Conservation (phyloP, 2,113 vertebrate species). For the Platichthys flesus region DNA sequence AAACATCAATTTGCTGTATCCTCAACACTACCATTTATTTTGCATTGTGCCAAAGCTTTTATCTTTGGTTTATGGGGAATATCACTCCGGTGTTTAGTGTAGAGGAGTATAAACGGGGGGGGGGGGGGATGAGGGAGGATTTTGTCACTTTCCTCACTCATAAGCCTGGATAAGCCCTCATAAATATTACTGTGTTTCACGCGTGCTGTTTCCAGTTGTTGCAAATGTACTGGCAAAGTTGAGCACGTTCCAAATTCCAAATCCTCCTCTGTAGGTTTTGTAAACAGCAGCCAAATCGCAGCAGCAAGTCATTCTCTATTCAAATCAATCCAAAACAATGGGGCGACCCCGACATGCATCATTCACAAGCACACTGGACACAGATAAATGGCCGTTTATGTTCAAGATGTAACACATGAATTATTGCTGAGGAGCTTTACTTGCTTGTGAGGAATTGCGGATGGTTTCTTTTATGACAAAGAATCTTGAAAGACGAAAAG, state of each 20-base stretch:
- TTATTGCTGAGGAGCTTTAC: constrained; percentile 51
- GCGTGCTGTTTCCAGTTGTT: constrained; percentile 65
- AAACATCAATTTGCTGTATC: constrained; percentile 58
- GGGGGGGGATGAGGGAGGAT: constrained; percentile 76
- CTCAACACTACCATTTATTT: constrained; percentile 46
- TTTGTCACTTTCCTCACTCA: constrained; percentile 70
- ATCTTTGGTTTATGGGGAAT: constrained; percentile 56
- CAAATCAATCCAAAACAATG: constrained; percentile 20
- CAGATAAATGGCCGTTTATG: constrained; percentile 57
- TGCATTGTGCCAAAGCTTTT: constrained; percentile 52
- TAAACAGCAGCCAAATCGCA: constrained; percentile 25
- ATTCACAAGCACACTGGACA: constrained; percentile 37
- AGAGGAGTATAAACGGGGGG: constrained; percentile 63
- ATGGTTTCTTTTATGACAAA: constrained; percentile 34
- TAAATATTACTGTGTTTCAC: constrained; percentile 73
- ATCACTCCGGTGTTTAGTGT: constrained; percentile 62
- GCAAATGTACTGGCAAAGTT: constrained; percentile 57
- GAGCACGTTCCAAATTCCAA: constrained; percentile 37
- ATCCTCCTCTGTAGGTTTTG: constrained; percentile 30
- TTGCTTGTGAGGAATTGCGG: constrained; percentile 1
- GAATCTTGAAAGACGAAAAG: constrained; percentile 53
- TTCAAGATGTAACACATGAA: constrained; percentile 48
- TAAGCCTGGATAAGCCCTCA: constrained; percentile 76
- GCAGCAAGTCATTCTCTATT: constrained; percentile 18
- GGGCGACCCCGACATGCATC: constrained; percentile 15